Percentiles rank a stretch among this genome's conserved stretches.
Conservation (phyloP, 2,113 vertebrate species). For the Harpagus bidentatus region DNA sequence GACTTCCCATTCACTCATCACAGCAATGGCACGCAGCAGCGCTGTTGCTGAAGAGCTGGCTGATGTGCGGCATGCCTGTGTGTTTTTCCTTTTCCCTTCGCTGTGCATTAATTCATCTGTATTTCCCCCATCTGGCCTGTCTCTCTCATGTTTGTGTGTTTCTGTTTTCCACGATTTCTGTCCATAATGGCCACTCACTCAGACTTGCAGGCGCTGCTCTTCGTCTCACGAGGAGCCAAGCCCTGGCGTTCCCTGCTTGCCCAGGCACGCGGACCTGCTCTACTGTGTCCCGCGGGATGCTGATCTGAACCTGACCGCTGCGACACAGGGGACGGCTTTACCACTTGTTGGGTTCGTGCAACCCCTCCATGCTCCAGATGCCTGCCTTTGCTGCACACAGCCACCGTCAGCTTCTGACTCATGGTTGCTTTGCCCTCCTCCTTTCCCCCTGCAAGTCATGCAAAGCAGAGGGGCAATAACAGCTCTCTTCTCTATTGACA, state of each 20-base stretch:
- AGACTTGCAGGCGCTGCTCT: neutral
- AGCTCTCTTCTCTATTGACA: neutral
- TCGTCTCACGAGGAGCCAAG: neutral
- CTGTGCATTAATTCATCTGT: constrained; percentile 4
- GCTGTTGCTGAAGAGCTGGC: constrained; percentile 16
- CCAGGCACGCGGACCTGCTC: neutral
- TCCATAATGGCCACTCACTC: neutral
- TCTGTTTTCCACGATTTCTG: neutral
- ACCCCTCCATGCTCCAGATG: neutral
- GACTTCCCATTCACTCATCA: constrained; percentile 3
- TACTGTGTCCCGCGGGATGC: fast-evolving
- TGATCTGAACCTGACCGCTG: neutral
- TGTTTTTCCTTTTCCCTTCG: neutral
- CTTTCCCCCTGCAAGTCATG: neutral
- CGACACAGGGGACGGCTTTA: neutral
- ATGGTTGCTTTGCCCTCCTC: neutral
- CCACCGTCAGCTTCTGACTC: no score
- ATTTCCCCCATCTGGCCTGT: neutral
- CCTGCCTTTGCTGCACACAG: fast-evolving
- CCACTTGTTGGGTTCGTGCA: neutral
- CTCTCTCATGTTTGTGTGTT: neutral
- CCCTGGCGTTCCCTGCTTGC: neutral
- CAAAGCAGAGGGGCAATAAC: neutral
- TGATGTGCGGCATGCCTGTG: neutral
- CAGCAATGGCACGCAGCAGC: neutral